These are phyloP conservation scores for Periophthalmus modestus DNA, from an alignment of 2,113 vertebrate genomes.

Conservation along the genomic window DNA sequence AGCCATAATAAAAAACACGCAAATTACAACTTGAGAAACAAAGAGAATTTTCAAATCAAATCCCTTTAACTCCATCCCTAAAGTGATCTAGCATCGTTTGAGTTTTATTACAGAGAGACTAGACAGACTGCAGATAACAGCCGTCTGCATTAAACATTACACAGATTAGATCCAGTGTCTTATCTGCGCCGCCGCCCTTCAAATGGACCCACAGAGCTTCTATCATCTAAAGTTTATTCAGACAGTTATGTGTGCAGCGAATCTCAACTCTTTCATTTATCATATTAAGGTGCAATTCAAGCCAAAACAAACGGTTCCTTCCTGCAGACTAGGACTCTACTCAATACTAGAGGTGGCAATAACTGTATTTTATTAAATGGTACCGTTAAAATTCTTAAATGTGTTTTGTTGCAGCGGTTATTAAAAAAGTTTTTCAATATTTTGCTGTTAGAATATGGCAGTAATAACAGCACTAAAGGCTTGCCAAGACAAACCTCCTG, in stretches of 20 bases:
- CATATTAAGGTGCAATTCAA: background rate
- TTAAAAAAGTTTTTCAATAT: too few species aligned
- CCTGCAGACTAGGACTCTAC: too few species aligned
- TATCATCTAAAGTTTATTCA: background rate
- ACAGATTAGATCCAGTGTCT: slow-evolving; percentile 23
- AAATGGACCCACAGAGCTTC: background rate
- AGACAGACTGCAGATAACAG: background rate
- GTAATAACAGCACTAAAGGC: too few species aligned
- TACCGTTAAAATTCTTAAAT: too few species aligned
- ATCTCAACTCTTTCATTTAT: background rate
- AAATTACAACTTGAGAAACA: background rate
- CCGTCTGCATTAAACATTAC: slow-evolving; percentile 8
- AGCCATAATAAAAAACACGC: background rate
- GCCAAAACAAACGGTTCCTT: too few species aligned
- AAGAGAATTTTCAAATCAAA: background rate
- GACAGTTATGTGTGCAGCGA: background rate
- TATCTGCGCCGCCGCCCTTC: slow-evolving; percentile 13
- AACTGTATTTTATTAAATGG: too few species aligned
- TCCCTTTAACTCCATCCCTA: background rate
- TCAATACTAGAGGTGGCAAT: too few species aligned
- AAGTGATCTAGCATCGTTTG: background rate
- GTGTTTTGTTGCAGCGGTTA: too few species aligned
- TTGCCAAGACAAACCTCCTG: too few species aligned
- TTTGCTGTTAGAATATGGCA: too few species aligned
- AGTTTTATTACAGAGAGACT: slow-evolving; percentile 1